Base-by-base conservation (phyloP, 2,797 vertebrate species). In the Scomberomorus guttatus region DNA sequence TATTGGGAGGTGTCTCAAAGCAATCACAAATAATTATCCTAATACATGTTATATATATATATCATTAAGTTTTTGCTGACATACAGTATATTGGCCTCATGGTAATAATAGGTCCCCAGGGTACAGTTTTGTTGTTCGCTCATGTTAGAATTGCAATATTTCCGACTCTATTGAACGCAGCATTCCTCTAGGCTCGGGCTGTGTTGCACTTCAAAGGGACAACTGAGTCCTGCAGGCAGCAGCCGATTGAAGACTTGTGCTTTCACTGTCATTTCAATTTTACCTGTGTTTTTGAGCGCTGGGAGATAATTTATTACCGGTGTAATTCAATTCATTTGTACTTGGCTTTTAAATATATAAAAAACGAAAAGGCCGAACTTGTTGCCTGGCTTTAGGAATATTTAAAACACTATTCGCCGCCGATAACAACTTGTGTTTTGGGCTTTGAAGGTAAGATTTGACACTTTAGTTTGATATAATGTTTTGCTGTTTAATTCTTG, bases 131-230 rank as follows among this genome's bases (percentile, higher is more conserved):
- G 15, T 57, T 29, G 2, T 0, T 50, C 0, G 2, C 10, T 12
- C 0, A 6, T 8, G 0, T 0, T 20, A 5, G 12, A 4, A 22
- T 71, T 2, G 0, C 5, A n/a, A 39, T 34, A 22, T 18, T 67
- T 82, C 77, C 67, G 7, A 1, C 3, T 22, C 17, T 18, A 0
- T 0, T 85, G 80, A 94, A 94, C 62, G 90, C 89, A 81, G 0
- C 91, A 78, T 1, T 0, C 6, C 68, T 25, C 29, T 82, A 81
- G 58, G 17, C 77, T 6, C 56, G 81, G 12, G 34, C 84, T 42
- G 77, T 59, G 90, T 89, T 91, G 92, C 90, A 27, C 88, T 88
- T 92, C 85, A 91, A 87, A 91, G 89, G 22, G 42, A 81, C 50
- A 60, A 72, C 8, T 37, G 37, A 37, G 82, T 87, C 77, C 84